Conservation (phyloP, 2,797 vertebrate species). For the Emys orbicularis region DNA sequence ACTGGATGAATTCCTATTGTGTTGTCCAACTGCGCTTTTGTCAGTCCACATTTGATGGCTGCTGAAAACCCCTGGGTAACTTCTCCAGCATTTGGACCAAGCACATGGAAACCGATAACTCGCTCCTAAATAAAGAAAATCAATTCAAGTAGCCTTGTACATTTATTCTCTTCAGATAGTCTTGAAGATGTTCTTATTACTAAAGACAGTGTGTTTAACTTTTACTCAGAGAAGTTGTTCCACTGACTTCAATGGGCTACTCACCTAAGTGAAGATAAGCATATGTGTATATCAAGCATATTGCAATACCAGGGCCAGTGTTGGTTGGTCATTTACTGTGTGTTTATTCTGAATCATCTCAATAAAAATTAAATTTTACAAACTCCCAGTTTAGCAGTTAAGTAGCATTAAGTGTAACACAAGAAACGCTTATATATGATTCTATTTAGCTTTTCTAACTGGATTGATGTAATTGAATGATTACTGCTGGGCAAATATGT, state of each 20-base stretch:
- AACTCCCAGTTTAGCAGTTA: fast-evolving
- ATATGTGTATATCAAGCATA: background rate
- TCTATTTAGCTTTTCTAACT: background rate
- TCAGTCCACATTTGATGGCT: conserved; percentile 87
- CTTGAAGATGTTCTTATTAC: background rate
- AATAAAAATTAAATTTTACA: background rate
- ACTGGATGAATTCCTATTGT: conserved; percentile 86
- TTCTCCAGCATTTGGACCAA: conserved; percentile 88
- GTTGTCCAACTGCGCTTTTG: conserved; percentile 85
- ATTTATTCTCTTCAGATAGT: background rate
- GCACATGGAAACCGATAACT: conserved; percentile 87
- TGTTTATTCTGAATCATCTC: background rate
- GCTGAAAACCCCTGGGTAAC: conserved; percentile 88
- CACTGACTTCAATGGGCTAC: background rate
- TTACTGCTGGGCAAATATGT: background rate
- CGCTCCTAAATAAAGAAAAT: conserved; percentile 80
- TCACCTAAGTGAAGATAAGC: background rate
- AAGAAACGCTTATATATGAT: background rate
- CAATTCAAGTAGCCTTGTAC: background rate
- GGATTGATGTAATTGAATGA: background rate
- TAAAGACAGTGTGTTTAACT: background rate
- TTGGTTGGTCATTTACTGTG: fast-evolving
- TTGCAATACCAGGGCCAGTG: fast-evolving
- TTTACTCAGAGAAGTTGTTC: background rate
- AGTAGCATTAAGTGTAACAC: background rate